Percentiles rank a stretch among this genome's conserved stretches.
Evolutionary conservation across 2,888 invertebrate species (phyloP).

Genomic region (Sclerodermus sp.): DNA sequence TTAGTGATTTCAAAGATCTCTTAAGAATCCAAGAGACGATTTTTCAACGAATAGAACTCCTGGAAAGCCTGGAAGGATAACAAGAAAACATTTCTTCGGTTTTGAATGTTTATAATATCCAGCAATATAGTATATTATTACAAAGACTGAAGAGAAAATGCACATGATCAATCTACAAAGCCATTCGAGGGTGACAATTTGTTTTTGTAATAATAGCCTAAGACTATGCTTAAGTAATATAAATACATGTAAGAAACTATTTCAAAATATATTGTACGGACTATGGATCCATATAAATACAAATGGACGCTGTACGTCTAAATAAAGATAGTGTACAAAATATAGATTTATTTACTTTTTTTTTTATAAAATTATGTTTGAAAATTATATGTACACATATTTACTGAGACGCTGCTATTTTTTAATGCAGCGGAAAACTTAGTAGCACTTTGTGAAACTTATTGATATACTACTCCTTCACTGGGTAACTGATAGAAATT

Average conservation of each 20-base stretch:
- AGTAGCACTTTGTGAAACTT: constrained; percentile 26
- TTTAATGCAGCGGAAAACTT: constrained; percentile 23
- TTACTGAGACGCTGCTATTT: constrained; percentile 18
- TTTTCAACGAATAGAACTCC: too few species aligned
- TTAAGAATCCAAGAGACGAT: too few species aligned
- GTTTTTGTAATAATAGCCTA: constrained; percentile 23
- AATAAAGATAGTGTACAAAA: constrained; percentile 39
- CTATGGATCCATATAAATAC: constrained; percentile 28
- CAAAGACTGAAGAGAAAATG: constrained; percentile 26
- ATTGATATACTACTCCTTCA: constrained; percentile 23
- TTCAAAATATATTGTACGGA: constrained; percentile 15
- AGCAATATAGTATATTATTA: constrained; percentile 28
- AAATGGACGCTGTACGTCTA: constrained; percentile 29
- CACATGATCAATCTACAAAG: constrained; percentile 11
- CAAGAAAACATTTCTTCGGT: background rate
- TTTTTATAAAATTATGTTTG: constrained; percentile 25
- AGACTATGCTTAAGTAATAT: constrained; percentile 27
- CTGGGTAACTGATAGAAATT: constrained; percentile 38
- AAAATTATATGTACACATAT: constrained; percentile 25
- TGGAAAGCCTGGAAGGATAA: background rate
- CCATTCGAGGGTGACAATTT: constrained; percentile 23
- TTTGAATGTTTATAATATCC: constrained; percentile 32
- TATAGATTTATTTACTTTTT: constrained; percentile 34
- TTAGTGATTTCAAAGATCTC: too few species aligned
- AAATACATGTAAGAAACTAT: constrained; percentile 29